Conservation (phyloP, 2,113 vertebrate species). For the Morphnarchus princeps region DNA sequence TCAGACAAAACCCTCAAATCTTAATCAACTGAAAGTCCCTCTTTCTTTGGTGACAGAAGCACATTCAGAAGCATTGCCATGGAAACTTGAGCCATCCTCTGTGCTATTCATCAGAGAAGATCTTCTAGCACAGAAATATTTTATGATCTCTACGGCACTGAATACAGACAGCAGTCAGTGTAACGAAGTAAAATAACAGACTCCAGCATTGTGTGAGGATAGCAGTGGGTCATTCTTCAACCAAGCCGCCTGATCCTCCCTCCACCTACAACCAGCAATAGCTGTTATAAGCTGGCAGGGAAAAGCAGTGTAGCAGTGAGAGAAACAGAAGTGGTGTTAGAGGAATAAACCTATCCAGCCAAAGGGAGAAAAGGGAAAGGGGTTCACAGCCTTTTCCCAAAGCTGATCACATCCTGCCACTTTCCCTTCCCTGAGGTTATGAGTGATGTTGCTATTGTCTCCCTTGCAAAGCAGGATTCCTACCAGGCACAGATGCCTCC, state of each 20-base stretch:
- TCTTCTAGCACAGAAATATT: slow-evolving; percentile 22
- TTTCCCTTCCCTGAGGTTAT: not conserved
- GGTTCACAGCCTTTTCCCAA: not conserved
- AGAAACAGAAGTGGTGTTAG: not conserved
- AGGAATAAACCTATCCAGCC: not conserved
- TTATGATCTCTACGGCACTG: not conserved
- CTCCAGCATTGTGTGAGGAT: not conserved
- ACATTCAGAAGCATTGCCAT: slow-evolving; percentile 49
- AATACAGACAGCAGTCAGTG: not conserved
- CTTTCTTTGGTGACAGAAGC: slow-evolving; percentile 37
- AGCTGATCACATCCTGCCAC: not conserved
- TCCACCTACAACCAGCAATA: not conserved
- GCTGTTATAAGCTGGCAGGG: not conserved
- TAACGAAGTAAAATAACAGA: not conserved
- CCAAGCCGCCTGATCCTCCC: not conserved
- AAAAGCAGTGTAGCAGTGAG: not conserved
- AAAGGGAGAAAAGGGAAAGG: not conserved
- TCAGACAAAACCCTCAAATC: not conserved
- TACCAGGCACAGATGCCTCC: not conserved
- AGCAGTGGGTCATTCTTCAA: not conserved
- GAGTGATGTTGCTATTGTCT: not conserved
- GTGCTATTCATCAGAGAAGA: not conserved
- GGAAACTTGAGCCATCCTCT: slow-evolving; percentile 40
- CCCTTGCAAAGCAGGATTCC: not conserved
- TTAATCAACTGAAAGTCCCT: not conserved